These are phyloP conservation scores for Drosophila kuntzei DNA, from an alignment of 2,888 invertebrate genomes.

Conservation along the genomic window DNA sequence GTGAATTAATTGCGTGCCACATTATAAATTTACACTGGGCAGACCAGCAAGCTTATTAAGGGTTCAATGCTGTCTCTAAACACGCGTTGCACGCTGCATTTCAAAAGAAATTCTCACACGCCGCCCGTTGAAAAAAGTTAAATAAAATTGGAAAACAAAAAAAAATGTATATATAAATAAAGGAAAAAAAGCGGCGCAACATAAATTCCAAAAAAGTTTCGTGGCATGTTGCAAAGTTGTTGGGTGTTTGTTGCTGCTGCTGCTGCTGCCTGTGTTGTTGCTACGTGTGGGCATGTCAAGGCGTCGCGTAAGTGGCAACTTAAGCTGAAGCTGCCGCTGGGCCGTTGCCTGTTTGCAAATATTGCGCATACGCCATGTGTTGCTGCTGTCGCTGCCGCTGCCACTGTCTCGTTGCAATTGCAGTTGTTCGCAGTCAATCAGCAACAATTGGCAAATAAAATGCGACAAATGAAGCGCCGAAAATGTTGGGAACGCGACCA, in stretches of 20 bases:
- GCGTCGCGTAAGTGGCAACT: slow-evolving; percentile 65
- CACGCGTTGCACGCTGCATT: slow-evolving; percentile 68
- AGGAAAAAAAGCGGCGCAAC: slow-evolving; percentile 41
- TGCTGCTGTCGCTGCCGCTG: slow-evolving; percentile 1
- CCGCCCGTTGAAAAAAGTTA: slow-evolving; percentile 47
- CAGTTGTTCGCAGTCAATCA: slow-evolving; percentile 61
- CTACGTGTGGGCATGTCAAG: slow-evolving; percentile 78
- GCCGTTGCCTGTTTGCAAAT: slow-evolving; percentile 47
- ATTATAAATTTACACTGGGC: slow-evolving; percentile 66
- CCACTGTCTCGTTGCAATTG: slow-evolving; percentile 2
- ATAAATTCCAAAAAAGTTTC: slow-evolving; percentile 74
- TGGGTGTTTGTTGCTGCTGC: slow-evolving; percentile 54
- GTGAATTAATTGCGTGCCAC: slow-evolving; percentile 78
- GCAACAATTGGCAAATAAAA: slow-evolving; percentile 55
- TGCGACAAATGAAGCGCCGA: slow-evolving; percentile 58
- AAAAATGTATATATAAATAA: slow-evolving; percentile 8
- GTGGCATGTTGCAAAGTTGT: slow-evolving; percentile 78
- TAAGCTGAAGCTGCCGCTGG: slow-evolving; percentile 33
- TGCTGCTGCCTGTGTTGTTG: slow-evolving; percentile 38
- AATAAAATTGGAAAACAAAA: slow-evolving; percentile 37
- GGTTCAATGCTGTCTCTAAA: slow-evolving; percentile 55
- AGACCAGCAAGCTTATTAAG: slow-evolving; percentile 59
- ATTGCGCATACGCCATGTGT: slow-evolving; percentile 71
- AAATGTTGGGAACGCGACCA: slow-evolving; percentile 50
- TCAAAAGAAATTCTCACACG: slow-evolving; percentile 82